Conservation (phyloP, 2,113 vertebrate species). For the Myodes glareolus region DNA sequence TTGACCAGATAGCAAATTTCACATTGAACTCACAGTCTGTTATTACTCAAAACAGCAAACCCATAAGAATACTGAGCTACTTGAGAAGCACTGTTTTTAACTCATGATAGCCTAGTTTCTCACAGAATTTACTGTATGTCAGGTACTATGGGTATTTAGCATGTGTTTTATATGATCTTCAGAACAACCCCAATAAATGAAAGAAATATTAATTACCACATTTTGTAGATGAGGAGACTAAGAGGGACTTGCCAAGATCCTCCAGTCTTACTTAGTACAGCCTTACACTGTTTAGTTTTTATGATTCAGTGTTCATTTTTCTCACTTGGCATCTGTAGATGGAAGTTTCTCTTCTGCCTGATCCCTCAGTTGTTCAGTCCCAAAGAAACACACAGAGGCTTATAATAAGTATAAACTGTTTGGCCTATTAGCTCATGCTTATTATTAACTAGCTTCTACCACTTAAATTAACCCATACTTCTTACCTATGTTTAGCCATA, state of each 20-base stretch:
- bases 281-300: neutral
- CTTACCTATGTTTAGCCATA: too few relatives aligned
- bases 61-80: neutral
- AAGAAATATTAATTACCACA: neutral
- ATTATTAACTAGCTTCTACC: too few relatives aligned
- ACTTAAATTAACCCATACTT: too few relatives aligned
- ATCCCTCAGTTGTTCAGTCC: too few relatives aligned
- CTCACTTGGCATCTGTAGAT: neutral
- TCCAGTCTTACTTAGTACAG: neutral
- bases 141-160: neutral
- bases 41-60: neutral
- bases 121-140: neutral
- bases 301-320: neutral
- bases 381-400: too few relatives aligned
- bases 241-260: neutral
- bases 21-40: neutral
- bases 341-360: too few relatives aligned
- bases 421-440: too few relatives aligned
- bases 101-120: neutral
- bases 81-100: neutral
- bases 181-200: neutral
- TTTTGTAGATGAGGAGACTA: neutral
- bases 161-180: neutral
- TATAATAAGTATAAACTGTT: too few relatives aligned
- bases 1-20: slow-evolving; percentile 2